A percentile compares a stretch with the other conserved stretches of the same genome.
Evolutionary conservation across 2,888 invertebrate genomes (phyloP).

Genomic region (Minunthozetes semirufus): DNA sequence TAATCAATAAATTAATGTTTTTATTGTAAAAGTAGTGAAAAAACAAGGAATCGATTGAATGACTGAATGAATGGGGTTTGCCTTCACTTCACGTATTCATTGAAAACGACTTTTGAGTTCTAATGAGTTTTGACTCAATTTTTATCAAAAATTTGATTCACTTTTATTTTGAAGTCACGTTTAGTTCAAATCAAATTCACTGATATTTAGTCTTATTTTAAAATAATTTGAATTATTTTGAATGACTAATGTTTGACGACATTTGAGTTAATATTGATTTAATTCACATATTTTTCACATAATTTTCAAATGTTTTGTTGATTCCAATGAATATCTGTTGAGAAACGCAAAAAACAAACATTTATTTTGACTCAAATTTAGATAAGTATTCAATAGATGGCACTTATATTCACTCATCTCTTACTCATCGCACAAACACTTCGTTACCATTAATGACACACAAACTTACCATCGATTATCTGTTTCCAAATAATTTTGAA

Average conservation of each 20-base stretch:
- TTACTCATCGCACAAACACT: background rate
- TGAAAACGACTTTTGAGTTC: background rate
- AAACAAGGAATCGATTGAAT: background rate
- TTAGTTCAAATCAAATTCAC: too few species aligned
- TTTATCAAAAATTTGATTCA: too few species aligned
- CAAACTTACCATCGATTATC: too few species aligned
- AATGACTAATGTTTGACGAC: too few species aligned
- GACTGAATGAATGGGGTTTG: background rate
- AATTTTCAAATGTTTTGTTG: background rate
- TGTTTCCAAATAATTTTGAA: too few species aligned
- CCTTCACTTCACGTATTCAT: background rate
- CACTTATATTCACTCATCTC: background rate
- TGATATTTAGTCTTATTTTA: too few species aligned
- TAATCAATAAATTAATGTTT: background rate
- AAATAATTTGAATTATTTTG: too few species aligned
- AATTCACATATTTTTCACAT: background rate
- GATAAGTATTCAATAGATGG: slow-evolving; percentile 26
- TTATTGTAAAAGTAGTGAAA: background rate
- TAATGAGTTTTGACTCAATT: too few species aligned
- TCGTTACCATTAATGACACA: too few species aligned
- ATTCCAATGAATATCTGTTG: background rate
- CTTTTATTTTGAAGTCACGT: too few species aligned
- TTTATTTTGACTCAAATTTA: background rate
- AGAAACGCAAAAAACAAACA: background rate
- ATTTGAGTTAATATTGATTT: background rate